Percentiles rank a stretch among this genome's conserved stretches.
phyloP scores from a whole-genome alignment of 2,797 vertebrate species.

The Falco biarmicus region DNA sequence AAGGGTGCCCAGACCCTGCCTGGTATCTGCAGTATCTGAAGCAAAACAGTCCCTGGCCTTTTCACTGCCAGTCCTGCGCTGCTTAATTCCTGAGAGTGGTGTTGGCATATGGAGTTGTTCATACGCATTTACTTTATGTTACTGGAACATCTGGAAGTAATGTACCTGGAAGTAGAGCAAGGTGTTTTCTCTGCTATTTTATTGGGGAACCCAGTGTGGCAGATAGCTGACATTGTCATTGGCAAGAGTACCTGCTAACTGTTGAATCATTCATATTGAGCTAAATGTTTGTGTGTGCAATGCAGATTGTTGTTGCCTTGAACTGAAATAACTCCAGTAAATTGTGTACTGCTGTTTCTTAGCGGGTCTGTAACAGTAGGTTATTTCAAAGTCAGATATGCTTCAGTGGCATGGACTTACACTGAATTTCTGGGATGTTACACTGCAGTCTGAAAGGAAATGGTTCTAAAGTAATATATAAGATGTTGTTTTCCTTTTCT shows the following conservation, averaged over 20 bases:
- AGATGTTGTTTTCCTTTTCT: neutral
- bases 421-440: neutral
- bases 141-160: neutral
- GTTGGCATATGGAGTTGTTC: neutral
- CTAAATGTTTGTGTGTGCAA: neutral
- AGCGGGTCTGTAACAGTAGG: neutral
- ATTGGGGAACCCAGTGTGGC: neutral
- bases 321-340: neutral
- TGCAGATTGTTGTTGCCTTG: neutral
- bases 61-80: neutral
- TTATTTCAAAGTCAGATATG: neutral
- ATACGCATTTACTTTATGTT: neutral
- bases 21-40: neutral
- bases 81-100: neutral
- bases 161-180: neutral
- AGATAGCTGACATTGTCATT: neutral
- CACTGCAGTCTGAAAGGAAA: neutral
- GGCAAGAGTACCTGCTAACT: neutral
- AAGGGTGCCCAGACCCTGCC: neutral
- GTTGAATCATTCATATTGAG: neutral
- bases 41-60: neutral
- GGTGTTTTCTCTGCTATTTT: neutral
- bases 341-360: neutral
- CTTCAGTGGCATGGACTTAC: neutral
- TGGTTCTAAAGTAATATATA: neutral